Evolutionary conservation across 2,797 vertebrate species (phyloP).

Genomic region (Dipus sagitta): DNA sequence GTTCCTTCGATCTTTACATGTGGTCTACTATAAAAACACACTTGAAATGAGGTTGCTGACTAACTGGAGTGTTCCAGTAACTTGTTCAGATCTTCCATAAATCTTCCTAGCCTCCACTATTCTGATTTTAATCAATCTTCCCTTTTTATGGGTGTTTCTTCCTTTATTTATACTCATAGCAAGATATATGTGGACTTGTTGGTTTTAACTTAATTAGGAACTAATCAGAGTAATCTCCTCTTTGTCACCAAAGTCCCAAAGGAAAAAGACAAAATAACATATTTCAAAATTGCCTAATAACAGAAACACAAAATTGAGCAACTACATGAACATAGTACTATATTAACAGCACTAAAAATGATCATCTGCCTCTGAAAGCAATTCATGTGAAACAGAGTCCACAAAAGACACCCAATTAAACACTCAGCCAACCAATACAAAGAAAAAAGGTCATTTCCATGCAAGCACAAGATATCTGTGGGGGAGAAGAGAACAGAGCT

Average conservation of each 20-base stretch:
- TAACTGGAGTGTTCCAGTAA: background rate
- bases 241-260: conserved; percentile 12
- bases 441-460: background rate
- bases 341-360: conserved; percentile 31
- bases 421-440: conserved; percentile 18
- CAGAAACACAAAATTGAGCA: conserved; percentile 50
- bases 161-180: background rate
- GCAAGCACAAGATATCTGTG: background rate
- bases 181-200: background rate
- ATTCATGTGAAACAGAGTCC: conserved; percentile 10
- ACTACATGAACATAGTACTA: background rate
- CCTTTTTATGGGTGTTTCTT: background rate
- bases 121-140: conserved; percentile 24
- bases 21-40: conserved; percentile 22
- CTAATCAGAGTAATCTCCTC: conserved; percentile 18
- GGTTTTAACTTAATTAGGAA: conserved; percentile 53
- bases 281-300: conserved; percentile 1
- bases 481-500: background rate
- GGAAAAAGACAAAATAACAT: conserved; percentile 19
- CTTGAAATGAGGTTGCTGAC: background rate
- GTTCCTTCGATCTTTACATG: background rate
- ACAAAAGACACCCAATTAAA: conserved; percentile 50
- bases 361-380: conserved; percentile 16
- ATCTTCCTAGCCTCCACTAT: background rate
- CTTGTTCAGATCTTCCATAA: conserved; percentile 20